A percentile compares a stretch with the other conserved stretches of the same genome.
These are phyloP conservation scores for Eupristina koningsbergeri DNA, from an alignment of 1,140 invertebrate genomes.

Conservation along the genomic window DNA sequence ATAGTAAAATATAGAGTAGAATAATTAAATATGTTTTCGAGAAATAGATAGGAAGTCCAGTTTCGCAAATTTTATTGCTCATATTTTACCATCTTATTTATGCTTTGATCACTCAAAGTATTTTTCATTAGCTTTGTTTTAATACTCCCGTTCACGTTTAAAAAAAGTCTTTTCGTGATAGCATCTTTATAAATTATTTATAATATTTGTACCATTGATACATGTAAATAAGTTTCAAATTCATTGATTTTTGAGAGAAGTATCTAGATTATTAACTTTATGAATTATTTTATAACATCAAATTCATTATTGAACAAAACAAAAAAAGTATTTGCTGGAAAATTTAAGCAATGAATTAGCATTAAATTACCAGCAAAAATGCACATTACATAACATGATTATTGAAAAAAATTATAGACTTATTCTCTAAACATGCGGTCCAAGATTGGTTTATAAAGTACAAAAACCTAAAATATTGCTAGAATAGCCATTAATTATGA, in stretches of 20 bases:
- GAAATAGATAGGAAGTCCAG: too few species aligned
- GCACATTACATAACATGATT: not conserved
- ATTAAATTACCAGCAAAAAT: too few species aligned
- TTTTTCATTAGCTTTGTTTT: not conserved
- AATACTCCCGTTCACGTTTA: not conserved
- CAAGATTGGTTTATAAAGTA: slow-evolving; percentile 3
- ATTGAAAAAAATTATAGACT: slow-evolving; percentile 1
- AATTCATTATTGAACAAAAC: too few species aligned
- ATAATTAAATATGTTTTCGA: too few species aligned
- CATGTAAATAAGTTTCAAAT: not conserved
- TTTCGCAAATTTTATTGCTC: too few species aligned
- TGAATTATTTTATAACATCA: too few species aligned
- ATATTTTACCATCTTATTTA: not conserved
- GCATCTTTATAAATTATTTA: not conserved
- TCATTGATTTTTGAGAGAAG: not conserved
- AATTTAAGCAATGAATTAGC: too few species aligned
- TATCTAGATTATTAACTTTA: too few species aligned
- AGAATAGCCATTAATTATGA: too few species aligned
- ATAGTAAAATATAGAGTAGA: too few species aligned
- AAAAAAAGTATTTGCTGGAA: too few species aligned
- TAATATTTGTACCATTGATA: not conserved
- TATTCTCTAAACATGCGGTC: not conserved
- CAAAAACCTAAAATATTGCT: not conserved
- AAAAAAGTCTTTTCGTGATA: too few species aligned
- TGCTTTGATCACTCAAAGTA: not conserved